Evolutionary conservation across 1,140 invertebrate genomes (phyloP).

Genomic region (Drosophila baimaii): DNA sequence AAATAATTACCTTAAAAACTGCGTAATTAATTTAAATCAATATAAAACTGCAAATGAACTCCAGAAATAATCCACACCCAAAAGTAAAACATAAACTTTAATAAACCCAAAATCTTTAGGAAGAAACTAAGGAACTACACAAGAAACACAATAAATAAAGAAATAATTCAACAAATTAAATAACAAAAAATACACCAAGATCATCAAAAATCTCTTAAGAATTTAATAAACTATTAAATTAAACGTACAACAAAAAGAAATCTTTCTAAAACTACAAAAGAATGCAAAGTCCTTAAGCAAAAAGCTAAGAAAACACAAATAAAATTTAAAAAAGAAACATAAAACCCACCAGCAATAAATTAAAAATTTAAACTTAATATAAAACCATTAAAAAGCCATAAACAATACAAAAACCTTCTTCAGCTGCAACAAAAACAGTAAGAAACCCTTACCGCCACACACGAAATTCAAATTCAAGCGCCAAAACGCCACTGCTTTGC

Average conservation of each 20-base stretch:
- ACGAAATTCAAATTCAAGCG: slow-evolving; percentile 35
- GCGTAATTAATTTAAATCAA: background rate
- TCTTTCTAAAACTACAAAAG: slow-evolving; percentile 4
- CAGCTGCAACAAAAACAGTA: background rate
- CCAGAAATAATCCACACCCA: background rate
- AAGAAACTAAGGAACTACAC: background rate
- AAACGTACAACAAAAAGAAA: background rate
- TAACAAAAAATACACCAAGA: slow-evolving; percentile 5
- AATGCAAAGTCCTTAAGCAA: background rate
- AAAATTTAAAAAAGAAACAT: background rate
- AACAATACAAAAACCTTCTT: background rate
- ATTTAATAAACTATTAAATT: background rate
- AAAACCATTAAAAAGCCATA: slow-evolving; percentile 2
- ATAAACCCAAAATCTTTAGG: background rate
- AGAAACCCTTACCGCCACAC: background rate
- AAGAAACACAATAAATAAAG: background rate
- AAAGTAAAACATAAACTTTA: background rate
- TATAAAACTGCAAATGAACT: background rate
- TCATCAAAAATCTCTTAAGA: background rate
- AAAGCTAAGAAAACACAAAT: background rate
- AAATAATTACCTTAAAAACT: background rate
- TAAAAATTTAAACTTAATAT: background rate
- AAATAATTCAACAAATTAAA: background rate
- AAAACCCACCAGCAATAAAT: background rate
- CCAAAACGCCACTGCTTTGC: slow-evolving; percentile 39